phyloP scores from a whole-genome alignment of 30 jellyfish, hydroid and myxozoan genomes.

The Pseudorhiza aurosa region DNA sequence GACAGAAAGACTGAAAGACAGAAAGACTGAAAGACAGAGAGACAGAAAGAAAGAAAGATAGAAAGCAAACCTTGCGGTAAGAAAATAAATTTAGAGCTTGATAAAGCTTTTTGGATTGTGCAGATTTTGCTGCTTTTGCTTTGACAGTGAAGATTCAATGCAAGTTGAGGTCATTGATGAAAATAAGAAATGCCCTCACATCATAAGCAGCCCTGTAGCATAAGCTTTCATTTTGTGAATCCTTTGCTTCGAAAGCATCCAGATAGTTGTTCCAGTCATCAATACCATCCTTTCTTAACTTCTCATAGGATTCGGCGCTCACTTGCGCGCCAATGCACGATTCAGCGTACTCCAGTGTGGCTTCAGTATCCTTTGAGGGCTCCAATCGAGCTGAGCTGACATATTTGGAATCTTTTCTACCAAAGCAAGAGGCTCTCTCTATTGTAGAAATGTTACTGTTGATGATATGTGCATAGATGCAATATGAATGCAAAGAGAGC shows the following conservation, averaged over 20 bases:
- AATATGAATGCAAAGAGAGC: too few relatives aligned
- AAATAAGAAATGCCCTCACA: too few relatives aligned
- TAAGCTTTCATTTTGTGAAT: background rate
- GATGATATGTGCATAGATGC: too few relatives aligned
- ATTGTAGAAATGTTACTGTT: background rate
- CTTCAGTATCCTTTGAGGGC: background rate
- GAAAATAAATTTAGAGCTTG: too few relatives aligned
- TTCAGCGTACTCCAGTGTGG: background rate
- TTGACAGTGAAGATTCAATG: too few relatives aligned
- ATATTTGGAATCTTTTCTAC: background rate
- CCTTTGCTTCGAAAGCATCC: background rate
- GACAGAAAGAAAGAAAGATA: too few relatives aligned
- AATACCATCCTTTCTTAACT: background rate
- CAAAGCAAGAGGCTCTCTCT: background rate
- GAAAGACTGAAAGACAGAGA: too few relatives aligned
- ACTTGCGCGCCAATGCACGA: background rate
- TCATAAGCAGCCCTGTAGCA: background rate
- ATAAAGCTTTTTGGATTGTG: too few relatives aligned
- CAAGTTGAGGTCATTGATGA: too few relatives aligned
- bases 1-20: too few relatives aligned
- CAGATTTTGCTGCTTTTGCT: too few relatives aligned
- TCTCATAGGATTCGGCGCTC: background rate
- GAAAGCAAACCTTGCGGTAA: too few relatives aligned
- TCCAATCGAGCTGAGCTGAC: background rate
- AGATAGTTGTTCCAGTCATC: slow-evolving; percentile 19